Conservation (phyloP, 2,113 vertebrate species). For the Mystacornis crossleyi region DNA sequence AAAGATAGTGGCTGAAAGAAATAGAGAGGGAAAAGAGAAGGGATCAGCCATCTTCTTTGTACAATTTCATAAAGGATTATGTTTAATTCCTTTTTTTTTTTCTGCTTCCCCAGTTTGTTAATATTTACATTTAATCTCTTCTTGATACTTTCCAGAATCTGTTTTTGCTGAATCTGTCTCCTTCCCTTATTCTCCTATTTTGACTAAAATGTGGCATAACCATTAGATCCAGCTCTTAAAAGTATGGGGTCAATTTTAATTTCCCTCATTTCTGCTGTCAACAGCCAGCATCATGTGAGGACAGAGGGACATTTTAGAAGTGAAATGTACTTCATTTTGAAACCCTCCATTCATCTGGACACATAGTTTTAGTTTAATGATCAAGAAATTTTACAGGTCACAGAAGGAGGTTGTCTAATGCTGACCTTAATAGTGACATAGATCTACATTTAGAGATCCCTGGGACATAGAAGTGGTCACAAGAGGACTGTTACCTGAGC, state of each 20-base stretch:
- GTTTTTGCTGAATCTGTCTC: background rate
- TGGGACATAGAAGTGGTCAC: background rate
- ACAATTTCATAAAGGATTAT: constrained; percentile 37
- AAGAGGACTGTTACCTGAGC: background rate
- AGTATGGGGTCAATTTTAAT: background rate
- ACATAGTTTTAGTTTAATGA: background rate
- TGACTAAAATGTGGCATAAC: background rate
- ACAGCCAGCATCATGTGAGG: background rate
- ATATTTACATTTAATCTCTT: constrained; percentile 19
- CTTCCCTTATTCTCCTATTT: background rate
- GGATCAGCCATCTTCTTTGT: background rate
- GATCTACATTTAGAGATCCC: background rate
- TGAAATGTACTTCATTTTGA: background rate
- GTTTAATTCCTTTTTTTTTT: background rate
- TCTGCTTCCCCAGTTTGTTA: background rate
- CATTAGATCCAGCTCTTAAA: background rate
- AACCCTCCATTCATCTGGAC: background rate
- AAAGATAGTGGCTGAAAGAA: background rate
- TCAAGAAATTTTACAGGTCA: background rate
- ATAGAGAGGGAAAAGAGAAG: background rate
- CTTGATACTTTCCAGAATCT: background rate
- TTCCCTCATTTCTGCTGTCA: background rate
- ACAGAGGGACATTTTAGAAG: background rate
- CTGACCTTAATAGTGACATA: background rate
- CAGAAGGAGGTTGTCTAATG: background rate